Percentiles rank a stretch among this genome's conserved stretches.
Conservation (phyloP, 2,113 vertebrate genomes). For the Tetrax tetrax region DNA sequence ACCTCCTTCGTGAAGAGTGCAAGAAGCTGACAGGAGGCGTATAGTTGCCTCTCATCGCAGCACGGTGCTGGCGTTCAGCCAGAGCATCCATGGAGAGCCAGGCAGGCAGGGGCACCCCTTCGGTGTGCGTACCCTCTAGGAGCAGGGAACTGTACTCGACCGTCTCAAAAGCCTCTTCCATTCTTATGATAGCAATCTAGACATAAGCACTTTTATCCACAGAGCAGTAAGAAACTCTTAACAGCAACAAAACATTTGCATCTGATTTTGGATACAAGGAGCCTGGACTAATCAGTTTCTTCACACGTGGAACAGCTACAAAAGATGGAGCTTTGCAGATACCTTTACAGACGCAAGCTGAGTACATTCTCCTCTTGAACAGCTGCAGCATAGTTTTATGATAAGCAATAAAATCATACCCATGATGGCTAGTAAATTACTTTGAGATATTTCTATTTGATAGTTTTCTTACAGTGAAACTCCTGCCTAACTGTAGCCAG, state of each 20-base stretch:
- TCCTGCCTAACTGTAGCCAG: neutral
- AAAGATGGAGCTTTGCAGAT: neutral
- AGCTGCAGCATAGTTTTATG: neutral
- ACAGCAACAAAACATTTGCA: neutral
- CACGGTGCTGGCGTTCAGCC: neutral
- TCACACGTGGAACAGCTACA: neutral
- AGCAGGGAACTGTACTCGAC: neutral
- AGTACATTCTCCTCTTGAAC: neutral
- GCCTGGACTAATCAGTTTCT: neutral
- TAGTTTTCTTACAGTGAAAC: constrained; percentile 2
- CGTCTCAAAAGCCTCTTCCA: neutral
- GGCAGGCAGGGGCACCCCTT: neutral
- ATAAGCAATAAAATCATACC: constrained; percentile 19
- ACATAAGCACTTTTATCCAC: neutral
- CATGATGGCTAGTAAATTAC: constrained; percentile 23
- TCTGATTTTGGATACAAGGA: neutral
- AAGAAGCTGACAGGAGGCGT: neutral
- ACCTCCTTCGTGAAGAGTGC: neutral
- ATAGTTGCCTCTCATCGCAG: neutral
- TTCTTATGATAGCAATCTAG: neutral
- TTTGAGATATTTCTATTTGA: neutral
- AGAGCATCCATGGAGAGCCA: neutral
- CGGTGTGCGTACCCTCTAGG: fast-evolving
- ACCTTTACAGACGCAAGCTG: neutral
- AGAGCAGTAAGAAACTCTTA: neutral